Percentiles rank a stretch among this genome's conserved stretches.
These are phyloP conservation scores for Cistogaster globosa DNA, from an alignment of 2,888 invertebrate genomes.

Conservation along the genomic window DNA sequence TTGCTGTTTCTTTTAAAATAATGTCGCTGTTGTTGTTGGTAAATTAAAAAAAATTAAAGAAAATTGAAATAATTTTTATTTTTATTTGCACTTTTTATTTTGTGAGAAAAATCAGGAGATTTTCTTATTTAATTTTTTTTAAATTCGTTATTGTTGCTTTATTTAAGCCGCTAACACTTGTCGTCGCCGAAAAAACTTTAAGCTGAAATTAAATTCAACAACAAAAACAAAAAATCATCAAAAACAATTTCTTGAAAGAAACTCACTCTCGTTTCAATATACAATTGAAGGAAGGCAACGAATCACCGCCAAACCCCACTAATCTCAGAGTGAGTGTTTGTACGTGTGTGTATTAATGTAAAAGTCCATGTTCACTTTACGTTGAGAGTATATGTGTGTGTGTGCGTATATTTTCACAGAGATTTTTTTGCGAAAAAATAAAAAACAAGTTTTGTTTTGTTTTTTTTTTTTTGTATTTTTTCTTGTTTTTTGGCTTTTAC, in stretches of 20 bases:
- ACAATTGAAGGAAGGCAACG: slow-evolving; percentile 36
- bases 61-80: slow-evolving; percentile 21
- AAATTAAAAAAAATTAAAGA: slow-evolving; percentile 25
- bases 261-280: slow-evolving; percentile 56
- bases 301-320: slow-evolving; percentile 51
- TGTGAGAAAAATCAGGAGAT: slow-evolving; percentile 33
- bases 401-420: slow-evolving; percentile 6
- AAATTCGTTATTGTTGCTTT: slow-evolving; percentile 27
- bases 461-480: slow-evolving; percentile 9
- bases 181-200: slow-evolving; percentile 61
- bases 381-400: not conserved
- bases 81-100: not conserved
- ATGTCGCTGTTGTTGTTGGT: not conserved
- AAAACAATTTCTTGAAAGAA: slow-evolving; percentile 35
- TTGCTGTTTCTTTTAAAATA: slow-evolving; percentile 27
- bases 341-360: not conserved
- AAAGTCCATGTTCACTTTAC: slow-evolving; percentile 39
- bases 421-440: slow-evolving; percentile 32
- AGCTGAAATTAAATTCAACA: slow-evolving; percentile 57
- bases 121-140: slow-evolving; percentile 25
- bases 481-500: not conserved
- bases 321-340: not conserved
- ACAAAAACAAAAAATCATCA: slow-evolving; percentile 1
- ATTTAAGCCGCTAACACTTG: slow-evolving; percentile 58
- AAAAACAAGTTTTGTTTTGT: slow-evolving; percentile 47